Base-by-base conservation (phyloP, 2,113 vertebrate genomes). In the Festucalex cinctus region DNA sequence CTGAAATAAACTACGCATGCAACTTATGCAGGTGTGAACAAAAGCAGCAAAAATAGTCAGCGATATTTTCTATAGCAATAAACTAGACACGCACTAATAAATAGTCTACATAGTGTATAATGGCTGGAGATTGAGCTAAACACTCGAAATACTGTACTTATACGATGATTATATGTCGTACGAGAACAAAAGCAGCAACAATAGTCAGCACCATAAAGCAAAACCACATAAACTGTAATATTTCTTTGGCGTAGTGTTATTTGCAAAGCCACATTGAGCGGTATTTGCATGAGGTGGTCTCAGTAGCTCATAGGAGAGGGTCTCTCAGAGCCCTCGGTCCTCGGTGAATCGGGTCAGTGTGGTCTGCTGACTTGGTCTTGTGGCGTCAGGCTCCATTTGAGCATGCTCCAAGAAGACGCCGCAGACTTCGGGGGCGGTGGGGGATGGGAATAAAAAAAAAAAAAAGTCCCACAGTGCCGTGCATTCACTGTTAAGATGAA, bases 351-450 rank as follows among this genome's bases (percentile, higher is more conserved):
- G 70, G 83, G 79, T 87, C 82, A 85, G 75, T 90, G 89, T 86
- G 79, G 86, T 82, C 82, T 85, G 78, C 81, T 88, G 78, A 85
- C 78, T 82, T 80, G 79, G 77, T 71, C 69, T 77, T 32, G 49
- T 88, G 87, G 86, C 86, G 73, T 90, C 88, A 76, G 72, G 74
- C 81, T 85, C 75, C 69, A 86, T 81, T 85, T 88, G 81, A 83
- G 68, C 64, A 46, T 64, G 39, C 65, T 79, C 80, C 85, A 84
- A 58, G 56, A 80, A 68, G 73, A 85, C 85, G 80, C 85, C 75
- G 72, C 79, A 85, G 78, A 76, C 81, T 79, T 60, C 77, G 77
- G 6, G 36, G 22, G 13, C 13, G 39, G 9, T 78, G 6, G 36
- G 22, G 13, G 22, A 39, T 3, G 1, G n/a, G 24, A 24, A 24